phyloP scores from a whole-genome alignment of 2,797 vertebrate genomes.

The Tangara arthus region DNA sequence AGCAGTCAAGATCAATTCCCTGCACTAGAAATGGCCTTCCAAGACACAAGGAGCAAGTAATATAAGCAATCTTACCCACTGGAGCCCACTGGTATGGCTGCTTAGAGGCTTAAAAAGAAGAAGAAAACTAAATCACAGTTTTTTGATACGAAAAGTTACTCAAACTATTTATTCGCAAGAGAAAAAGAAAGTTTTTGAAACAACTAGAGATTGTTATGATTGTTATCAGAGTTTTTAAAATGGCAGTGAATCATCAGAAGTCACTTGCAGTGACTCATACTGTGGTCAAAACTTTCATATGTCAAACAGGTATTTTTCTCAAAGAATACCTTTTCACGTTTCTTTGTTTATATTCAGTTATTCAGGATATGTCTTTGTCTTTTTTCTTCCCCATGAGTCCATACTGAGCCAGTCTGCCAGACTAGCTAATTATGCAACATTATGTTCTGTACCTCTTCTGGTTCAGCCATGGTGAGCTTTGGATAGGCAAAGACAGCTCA shows the following conservation, averaged over 20 bases:
- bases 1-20: background rate
- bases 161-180: background rate
- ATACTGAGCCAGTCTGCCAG: background rate
- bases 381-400: slow-evolving; percentile 27
- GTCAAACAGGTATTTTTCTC: slow-evolving; percentile 55
- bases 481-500: slow-evolving; percentile 9
- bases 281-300: slow-evolving; percentile 63
- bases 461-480: background rate
- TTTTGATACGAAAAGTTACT: slow-evolving; percentile 8
- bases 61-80: background rate
- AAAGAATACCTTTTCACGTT: slow-evolving; percentile 52
- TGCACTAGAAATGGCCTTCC: background rate
- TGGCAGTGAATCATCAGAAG: slow-evolving; percentile 71
- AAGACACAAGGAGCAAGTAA: background rate
- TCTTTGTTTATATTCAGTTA: slow-evolving; percentile 44
- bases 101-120: background rate
- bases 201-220: slow-evolving; percentile 67
- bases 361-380: slow-evolving; percentile 36
- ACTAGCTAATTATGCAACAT: background rate
- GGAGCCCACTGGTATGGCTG: background rate
- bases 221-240: slow-evolving; percentile 58
- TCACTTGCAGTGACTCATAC: slow-evolving; percentile 74
- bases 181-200: slow-evolving; percentile 51
- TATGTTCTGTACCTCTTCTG: background rate
- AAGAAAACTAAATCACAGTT: background rate